Percentiles rank a stretch among this genome's conserved stretches.
phyloP scores from a whole-genome alignment of 2,888 invertebrate species.

The Rambutsinella grinnellia region DNA sequence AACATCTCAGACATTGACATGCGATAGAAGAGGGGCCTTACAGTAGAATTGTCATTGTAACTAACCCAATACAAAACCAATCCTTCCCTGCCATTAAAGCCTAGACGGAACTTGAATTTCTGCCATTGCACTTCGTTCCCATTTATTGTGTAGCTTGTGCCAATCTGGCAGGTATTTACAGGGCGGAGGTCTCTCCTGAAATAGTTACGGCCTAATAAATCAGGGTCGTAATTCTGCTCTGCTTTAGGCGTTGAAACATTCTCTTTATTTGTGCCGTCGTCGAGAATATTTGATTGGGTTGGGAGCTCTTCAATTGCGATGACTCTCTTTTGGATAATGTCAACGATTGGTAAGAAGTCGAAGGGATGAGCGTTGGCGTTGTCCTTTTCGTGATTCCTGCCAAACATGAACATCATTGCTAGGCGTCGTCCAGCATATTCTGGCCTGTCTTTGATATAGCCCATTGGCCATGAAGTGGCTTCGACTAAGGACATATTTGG shows the following conservation, averaged over 20 bases:
- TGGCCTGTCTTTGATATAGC: constrained; percentile 49
- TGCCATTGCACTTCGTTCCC: constrained; percentile 35
- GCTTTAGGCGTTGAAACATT: constrained; percentile 26
- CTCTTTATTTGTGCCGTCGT: background rate
- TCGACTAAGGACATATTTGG: constrained; percentile 52
- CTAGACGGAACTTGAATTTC: constrained; percentile 12
- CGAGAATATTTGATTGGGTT: constrained; percentile 28
- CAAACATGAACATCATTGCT: constrained; percentile 58
- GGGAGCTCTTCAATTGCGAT: constrained; percentile 56
- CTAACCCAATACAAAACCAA: constrained; percentile 53
- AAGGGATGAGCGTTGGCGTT: constrained; percentile 61
- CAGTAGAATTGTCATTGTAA: constrained; percentile 52
- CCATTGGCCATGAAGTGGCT: constrained; percentile 54
- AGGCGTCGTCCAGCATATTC: constrained; percentile 45
- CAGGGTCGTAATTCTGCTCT: constrained; percentile 46
- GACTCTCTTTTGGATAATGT: constrained; percentile 36
- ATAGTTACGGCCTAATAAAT: constrained; percentile 9
- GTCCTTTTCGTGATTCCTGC: constrained; percentile 43
- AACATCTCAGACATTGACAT: constrained; percentile 7
- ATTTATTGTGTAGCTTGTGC: constrained; percentile 13
- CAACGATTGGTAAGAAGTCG: constrained; percentile 58
- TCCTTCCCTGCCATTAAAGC: constrained; percentile 59
- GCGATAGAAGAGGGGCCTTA: constrained; percentile 47
- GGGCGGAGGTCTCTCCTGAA: constrained; percentile 25
- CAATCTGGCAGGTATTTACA: constrained; percentile 8